Evolutionary conservation across 1,140 invertebrate genomes (phyloP), one percentile per base, ranked within the genome.

Genomic region (Drosophila orena): DNA sequence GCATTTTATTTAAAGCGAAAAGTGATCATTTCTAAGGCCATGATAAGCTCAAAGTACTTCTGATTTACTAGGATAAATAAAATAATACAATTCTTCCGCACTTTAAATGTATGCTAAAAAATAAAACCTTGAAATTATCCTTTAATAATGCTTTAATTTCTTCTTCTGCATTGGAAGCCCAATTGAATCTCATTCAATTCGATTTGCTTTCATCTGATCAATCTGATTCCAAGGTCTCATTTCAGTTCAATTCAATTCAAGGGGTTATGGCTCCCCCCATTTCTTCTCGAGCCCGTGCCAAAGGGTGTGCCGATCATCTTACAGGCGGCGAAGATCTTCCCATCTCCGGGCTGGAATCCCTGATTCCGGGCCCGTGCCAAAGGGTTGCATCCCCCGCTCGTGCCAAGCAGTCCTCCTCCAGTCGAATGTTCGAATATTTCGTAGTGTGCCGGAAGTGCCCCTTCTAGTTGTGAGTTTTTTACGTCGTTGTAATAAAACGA

Each of bases 401-500:
- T 86, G 81, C 61, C 68, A 34, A 56, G 64, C 69, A 73, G 53
- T 52, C 68, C 55, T 52, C 65, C 5, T 46, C 60, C 59, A 27
- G 38, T 52, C 37, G 34, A 35, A 53, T 69, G 15, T 4, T 59
- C 40, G 34, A 35, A 53, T 69, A 15, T 6, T 64, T 42, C 50
- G 42, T 60, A 17, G 43, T 22, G 20, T 27, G 72, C 81, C 80
- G 84, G 84, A 89, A 89, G 85, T 90, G 65, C 73, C 68, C 20
- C 37, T 53, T 38, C 37, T 50, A 50, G 34, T 54, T 30, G 24
- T 42, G 44, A 52, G 62, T 81, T 79, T 76, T 77, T 75, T 75
- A 78, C 70, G 66, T 69, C 77, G 64, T 35, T 71, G 78, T 75
- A 88, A 90, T 90, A 90, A 90, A 90, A 91, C 81, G 86, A 90